A percentile compares a stretch with the other conserved stretches of the same genome.
Evolutionary conservation across 2,113 vertebrate species (phyloP).

Genomic region (Scolopax mira): DNA sequence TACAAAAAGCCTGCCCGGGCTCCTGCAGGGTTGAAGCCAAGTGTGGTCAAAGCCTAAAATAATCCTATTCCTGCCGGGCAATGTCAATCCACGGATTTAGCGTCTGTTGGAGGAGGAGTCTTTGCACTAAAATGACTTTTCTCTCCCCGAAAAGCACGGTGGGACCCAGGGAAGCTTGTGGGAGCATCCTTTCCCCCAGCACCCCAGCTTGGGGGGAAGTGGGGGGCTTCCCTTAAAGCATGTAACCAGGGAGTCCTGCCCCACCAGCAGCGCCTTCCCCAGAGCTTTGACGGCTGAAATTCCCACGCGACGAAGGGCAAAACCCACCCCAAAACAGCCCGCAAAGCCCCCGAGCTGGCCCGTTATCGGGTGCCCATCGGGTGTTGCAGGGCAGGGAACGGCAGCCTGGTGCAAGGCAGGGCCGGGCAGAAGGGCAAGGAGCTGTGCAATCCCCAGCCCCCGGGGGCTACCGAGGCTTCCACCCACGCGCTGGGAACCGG

Average conservation of each 20-base stretch:
- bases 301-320: accelerated
- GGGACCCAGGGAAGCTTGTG: accelerated
- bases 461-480: neutral
- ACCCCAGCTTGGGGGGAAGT: no score
- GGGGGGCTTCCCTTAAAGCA: neutral
- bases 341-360: accelerated
- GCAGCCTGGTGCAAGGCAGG: neutral
- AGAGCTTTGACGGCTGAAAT: accelerated
- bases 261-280: neutral
- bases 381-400: neutral
- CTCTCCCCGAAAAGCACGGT: neutral
- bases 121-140: neutral
- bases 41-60: accelerated
- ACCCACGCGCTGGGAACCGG: neutral
- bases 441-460: slow-evolving; percentile 11
- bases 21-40: neutral
- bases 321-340: accelerated
- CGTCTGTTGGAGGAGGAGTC: accelerated
- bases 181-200: neutral
- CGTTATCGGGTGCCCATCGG: neutral
- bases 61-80: accelerated
- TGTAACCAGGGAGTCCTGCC: accelerated
- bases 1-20: neutral
- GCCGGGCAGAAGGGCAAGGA: neutral
- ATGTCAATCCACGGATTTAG: accelerated